These are phyloP conservation scores for Lithophane socia DNA, from an alignment of 2,888 invertebrate species.

Conservation along the genomic window DNA sequence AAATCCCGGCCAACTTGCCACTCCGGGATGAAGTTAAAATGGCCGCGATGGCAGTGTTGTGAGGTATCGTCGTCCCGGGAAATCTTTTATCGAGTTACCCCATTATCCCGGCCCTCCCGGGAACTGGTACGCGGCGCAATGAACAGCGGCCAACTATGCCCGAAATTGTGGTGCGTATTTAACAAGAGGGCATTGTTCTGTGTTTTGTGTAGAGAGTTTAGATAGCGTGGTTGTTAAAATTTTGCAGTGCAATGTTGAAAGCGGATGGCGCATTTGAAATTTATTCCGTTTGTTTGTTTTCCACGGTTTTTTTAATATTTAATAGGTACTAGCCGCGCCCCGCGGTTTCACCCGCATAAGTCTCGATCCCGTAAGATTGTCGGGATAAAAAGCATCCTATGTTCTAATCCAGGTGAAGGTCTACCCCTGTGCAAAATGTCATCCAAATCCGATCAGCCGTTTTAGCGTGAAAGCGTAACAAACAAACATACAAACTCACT, in stretches of 20 bases:
- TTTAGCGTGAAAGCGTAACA: no score
- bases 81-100: slow-evolving; percentile 88
- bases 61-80: slow-evolving; percentile 83
- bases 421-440: no score
- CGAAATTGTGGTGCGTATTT: slow-evolving; percentile 63
- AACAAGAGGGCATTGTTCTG: slow-evolving; percentile 39
- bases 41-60: slow-evolving; percentile 68
- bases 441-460: no score
- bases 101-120: slow-evolving; percentile 76
- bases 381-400: no score
- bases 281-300: background rate
- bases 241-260: slow-evolving; percentile 8
- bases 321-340: no score
- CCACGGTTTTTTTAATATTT: background rate
- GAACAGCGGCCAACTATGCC: slow-evolving; percentile 60
- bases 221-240: background rate
- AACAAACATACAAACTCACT: no score
- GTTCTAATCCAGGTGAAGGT: no score
- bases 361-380: no score
- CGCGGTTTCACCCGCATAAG: no score
- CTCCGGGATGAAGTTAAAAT: slow-evolving; percentile 71
- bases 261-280: background rate
- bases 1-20: slow-evolving; percentile 68
- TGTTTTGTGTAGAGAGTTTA: slow-evolving; percentile 45
- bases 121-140: slow-evolving; percentile 60